Evolutionary conservation across 1,140 invertebrate genomes (phyloP).

Genomic region (Bombus waltoni): DNA sequence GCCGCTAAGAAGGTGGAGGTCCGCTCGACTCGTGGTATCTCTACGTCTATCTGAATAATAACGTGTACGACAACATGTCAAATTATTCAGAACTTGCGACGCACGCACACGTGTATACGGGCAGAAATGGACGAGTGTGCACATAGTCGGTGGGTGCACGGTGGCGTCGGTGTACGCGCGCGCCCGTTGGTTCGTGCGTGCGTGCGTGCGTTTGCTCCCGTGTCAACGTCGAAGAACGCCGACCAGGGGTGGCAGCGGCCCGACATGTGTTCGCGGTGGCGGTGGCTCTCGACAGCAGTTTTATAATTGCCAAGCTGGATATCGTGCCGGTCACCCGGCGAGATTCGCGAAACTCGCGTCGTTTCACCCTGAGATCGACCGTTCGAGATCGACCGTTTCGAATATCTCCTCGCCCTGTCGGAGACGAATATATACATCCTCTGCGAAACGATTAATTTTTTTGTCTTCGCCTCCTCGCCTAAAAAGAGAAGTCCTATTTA

Average conservation of each 20-base stretch:
- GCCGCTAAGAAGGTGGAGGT: conserved; percentile 41
- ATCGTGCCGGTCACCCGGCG: conserved; percentile 54
- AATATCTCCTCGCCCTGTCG: not conserved
- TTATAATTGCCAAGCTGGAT: conserved; percentile 75
- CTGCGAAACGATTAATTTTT: not conserved
- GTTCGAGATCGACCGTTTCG: conserved; percentile 9
- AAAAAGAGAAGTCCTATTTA: no score
- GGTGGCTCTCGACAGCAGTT: conserved; percentile 73
- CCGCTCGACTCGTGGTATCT: conserved; percentile 75
- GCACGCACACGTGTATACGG: conserved; percentile 68
- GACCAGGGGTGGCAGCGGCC: conserved; percentile 45
- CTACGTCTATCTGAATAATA: conserved; percentile 83
- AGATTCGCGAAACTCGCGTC: conserved; percentile 61
- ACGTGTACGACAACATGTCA: conserved; percentile 83
- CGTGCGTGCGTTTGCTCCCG: conserved; percentile 65
- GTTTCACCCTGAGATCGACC: conserved; percentile 38
- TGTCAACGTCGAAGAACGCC: conserved; percentile 66
- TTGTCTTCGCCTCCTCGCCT: not conserved
- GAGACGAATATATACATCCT: not conserved
- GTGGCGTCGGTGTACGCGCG: conserved; percentile 39
- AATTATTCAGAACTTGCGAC: conserved; percentile 81
- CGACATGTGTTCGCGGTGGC: conserved; percentile 78
- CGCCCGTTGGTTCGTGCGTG: conserved; percentile 37
- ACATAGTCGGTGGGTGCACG: conserved; percentile 47
- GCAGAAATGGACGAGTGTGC: conserved; percentile 30